Conservation (phyloP, 2,113 vertebrate genomes). For the human (Homo sapiens) region DNA sequence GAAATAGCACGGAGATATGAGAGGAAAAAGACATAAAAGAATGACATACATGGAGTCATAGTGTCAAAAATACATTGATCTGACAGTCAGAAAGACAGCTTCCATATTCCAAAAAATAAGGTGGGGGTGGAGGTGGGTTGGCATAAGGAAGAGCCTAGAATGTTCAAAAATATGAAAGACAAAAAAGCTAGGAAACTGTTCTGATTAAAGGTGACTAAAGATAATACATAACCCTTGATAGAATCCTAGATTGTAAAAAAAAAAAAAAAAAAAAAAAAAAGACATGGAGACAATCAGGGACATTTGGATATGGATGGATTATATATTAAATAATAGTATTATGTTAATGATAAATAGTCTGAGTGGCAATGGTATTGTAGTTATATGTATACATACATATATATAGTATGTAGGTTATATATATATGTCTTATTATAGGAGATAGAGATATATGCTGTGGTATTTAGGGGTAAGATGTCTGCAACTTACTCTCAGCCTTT, state of each 20-base stretch:
- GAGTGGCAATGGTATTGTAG: background rate
- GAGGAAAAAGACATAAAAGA: background rate
- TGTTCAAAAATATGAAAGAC: background rate
- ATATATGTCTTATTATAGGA: background rate
- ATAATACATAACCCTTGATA: background rate
- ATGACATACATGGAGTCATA: background rate
- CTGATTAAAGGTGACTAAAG: slow-evolving; percentile 5
- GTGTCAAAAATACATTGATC: background rate
- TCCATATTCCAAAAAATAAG: background rate
- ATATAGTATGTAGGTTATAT: background rate
- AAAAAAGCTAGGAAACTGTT: background rate
- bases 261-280: background rate
- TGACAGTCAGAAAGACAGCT: background rate
- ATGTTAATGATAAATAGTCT: background rate
- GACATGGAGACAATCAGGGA: background rate
- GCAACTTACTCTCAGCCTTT: background rate
- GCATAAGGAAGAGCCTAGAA: background rate
- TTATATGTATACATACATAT: background rate
- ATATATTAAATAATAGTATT: background rate
- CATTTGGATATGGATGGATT: background rate
- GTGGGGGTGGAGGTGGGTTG: too few relatives aligned
- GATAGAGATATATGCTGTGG: background rate
- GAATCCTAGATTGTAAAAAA: background rate
- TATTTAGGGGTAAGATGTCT: background rate
- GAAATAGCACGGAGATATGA: background rate